Evolutionary conservation across 1,140 invertebrate genomes (phyloP).

Genomic region (Ptiloglossa arizonensis): DNA sequence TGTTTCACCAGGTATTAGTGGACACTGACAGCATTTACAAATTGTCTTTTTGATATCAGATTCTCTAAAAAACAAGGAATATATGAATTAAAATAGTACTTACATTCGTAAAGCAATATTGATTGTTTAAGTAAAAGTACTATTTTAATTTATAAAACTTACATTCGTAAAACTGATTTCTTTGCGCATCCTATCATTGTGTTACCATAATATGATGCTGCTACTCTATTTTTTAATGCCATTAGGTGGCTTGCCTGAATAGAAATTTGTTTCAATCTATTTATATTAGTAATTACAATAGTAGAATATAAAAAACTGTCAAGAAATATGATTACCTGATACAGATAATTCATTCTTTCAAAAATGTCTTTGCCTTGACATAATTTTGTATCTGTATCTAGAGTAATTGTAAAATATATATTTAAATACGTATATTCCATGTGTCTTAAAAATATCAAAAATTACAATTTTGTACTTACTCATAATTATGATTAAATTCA

Average conservation of each 20-base stretch:
- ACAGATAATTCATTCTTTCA: slow-evolving; percentile 79
- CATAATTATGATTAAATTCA: too few species aligned
- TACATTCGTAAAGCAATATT: slow-evolving; percentile 26
- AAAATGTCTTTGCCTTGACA: slow-evolving; percentile 79
- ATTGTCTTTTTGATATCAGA: slow-evolving; percentile 75
- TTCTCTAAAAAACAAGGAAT: slow-evolving; percentile 66
- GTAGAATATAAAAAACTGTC: slow-evolving; percentile 26
- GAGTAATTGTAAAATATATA: slow-evolving; percentile 15
- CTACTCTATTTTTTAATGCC: slow-evolving; percentile 64
- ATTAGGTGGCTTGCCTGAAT: slow-evolving; percentile 73
- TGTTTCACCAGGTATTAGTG: slow-evolving; percentile 78
- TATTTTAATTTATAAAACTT: slow-evolving; percentile 49
- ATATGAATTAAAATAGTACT: slow-evolving; percentile 1
- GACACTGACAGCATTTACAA: slow-evolving; percentile 77
- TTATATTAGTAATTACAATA: not conserved
- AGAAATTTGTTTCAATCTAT: not conserved
- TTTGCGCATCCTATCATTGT: slow-evolving; percentile 75
- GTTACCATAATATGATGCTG: slow-evolving; percentile 74
- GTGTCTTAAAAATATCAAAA: too few species aligned
- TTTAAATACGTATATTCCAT: too few species aligned
- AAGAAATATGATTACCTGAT: slow-evolving; percentile 70
- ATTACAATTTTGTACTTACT: too few species aligned
- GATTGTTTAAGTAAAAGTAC: too few species aligned
- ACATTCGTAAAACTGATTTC: slow-evolving; percentile 77
- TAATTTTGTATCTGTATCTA: slow-evolving; percentile 61